A percentile compares a stretch with the other conserved stretches of the same genome.
phyloP scores from a whole-genome alignment of 2,797 vertebrate species.

The Leptatherina wallacei region DNA sequence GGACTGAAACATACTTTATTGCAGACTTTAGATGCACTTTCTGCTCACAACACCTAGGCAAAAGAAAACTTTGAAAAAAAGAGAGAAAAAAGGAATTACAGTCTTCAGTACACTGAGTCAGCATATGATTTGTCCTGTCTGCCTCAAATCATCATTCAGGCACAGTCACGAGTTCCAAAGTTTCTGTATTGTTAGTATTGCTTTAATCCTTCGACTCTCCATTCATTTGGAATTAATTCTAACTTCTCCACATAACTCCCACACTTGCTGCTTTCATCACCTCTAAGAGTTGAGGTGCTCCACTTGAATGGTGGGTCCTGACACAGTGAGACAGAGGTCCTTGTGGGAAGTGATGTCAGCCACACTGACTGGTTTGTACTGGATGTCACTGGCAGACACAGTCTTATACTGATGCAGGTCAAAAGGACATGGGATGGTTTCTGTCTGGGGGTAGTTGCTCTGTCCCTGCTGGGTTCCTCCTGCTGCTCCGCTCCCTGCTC shows the following conservation, averaged over 20 bases:
- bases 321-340: constrained; percentile 98
- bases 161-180: constrained; percentile 65
- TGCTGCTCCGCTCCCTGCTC: constrained; percentile 50
- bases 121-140: constrained; percentile 50
- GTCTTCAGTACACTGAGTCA: constrained; percentile 48
- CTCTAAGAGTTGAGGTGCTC: constrained; percentile 95
- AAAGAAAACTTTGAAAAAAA: constrained; percentile 30
- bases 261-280: constrained; percentile 22
- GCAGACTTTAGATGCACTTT: constrained; percentile 70
- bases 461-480: constrained; percentile 80
- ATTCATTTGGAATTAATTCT: constrained; percentile 37
- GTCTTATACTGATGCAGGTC: constrained; percentile 97
- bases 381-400: constrained; percentile 82
- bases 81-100: constrained; percentile 45
- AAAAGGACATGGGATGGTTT: constrained; percentile 87
- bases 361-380: constrained; percentile 85
- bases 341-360: constrained; percentile 89
- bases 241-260: constrained; percentile 3
- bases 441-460: constrained; percentile 74
- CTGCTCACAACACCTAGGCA: constrained; percentile 53
- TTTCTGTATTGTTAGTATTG: constrained; percentile 68
- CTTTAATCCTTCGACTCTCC: constrained; percentile 62
- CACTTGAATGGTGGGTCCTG: constrained; percentile 96
- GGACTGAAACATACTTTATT: constrained; percentile 72
- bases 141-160: constrained; percentile 54